Evolutionary conservation across 2,888 invertebrate genomes (phyloP), one percentile per base, ranked within the genome.

Genomic region (Trissonchulus latispiculum): DNA sequence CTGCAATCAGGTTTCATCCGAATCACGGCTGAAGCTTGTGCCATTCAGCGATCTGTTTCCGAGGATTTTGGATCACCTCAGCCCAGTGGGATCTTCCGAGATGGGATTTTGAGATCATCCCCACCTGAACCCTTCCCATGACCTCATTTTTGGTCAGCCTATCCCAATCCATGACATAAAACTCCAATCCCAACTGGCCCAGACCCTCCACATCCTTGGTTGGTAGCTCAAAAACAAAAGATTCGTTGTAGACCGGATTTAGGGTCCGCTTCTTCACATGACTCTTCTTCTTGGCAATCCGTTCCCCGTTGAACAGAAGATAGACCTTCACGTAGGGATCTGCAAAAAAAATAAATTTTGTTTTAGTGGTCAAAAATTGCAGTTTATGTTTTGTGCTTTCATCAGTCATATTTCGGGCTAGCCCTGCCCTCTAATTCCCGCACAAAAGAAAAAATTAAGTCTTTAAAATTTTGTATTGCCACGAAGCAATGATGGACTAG

Each of bases 1-100:
- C n/a, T n/a, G n/a, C n/a, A n/a, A n/a, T n/a, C n/a, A n/a, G n/a
- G n/a, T n/a, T n/a, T n/a, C n/a, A n/a, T n/a, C n/a, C n/a, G n/a
- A n/a, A n/a, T 83, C 83, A 73, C 2, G 73, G 73, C 23, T 78
- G 90, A 80, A 97, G 88, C 87, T 95, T 95, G 88, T 99, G 97
- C 97, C 97, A 99, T 86, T 97, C 95, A 77, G 97, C 97, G 83
- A 97, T 95, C 88, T 97, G 97, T 78, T 96, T 90, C 79, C 95
- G 89, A 71, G 96, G 95, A 78, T 95, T 95, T 83, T 91, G 93
- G 87, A 94, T 92, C 78, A 96, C 95, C 87, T 96, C 95, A 82
- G 91, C 92, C 96, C 96, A 97, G 86, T 97, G 97, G 82, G 92
- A 89, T 78, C 92, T 92, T 33, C 76, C 75, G 75, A 88, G 87